phyloP scores from a whole-genome alignment of 2,113 vertebrate species.

The Amblyornis subalaris region DNA sequence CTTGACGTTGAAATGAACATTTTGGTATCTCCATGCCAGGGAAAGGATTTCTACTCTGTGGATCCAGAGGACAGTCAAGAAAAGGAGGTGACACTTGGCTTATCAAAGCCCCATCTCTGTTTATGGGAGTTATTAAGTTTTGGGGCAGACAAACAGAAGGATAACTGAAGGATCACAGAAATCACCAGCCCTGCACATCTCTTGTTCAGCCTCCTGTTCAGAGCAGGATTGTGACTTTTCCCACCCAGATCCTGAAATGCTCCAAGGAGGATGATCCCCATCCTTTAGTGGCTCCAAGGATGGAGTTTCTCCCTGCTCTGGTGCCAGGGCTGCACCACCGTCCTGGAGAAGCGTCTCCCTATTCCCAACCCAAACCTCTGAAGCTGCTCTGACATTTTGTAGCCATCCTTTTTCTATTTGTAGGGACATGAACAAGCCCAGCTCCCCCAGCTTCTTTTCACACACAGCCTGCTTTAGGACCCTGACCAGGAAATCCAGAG shows the following conservation, averaged over 20 bases:
- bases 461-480: background rate
- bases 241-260: background rate
- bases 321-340: background rate
- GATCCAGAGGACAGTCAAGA: background rate
- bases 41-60: background rate
- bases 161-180: background rate
- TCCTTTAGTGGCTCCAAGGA: background rate
- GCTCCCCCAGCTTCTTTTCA: background rate
- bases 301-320: background rate
- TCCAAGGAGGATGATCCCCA: background rate
- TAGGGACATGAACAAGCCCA: background rate
- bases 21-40: background rate
- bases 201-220: background rate
- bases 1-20: background rate
- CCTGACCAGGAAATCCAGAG: background rate
- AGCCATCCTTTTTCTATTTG: background rate
- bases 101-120: background rate
- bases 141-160: background rate
- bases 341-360: background rate
- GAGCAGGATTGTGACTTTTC: background rate
- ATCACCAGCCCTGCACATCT: background rate
- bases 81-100: background rate
- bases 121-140: background rate
- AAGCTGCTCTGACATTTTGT: background rate
- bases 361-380: background rate